Percentiles rank a stretch among this genome's conserved stretches.
phyloP scores from a whole-genome alignment of 2,888 invertebrate species.

The Ennomos quercinarius region DNA sequence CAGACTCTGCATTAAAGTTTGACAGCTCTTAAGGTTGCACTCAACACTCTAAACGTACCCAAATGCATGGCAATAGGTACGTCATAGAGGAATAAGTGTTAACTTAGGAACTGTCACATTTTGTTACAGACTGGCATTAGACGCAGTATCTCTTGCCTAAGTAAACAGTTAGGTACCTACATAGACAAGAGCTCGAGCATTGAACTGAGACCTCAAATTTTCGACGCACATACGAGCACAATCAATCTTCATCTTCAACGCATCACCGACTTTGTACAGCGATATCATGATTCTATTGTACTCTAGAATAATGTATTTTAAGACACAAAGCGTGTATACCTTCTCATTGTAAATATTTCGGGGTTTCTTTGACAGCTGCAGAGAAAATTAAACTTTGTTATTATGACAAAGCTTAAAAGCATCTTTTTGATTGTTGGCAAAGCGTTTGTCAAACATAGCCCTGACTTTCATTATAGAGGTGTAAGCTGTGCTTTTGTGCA shows the following conservation, averaged over 20 bases:
- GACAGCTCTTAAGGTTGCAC: too few relatives aligned
- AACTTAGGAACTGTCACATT: too few relatives aligned
- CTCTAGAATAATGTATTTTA: constrained; percentile 3
- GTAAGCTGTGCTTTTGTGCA: constrained; percentile 13
- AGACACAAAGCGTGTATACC: constrained; percentile 4
- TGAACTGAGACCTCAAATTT: constrained; percentile 52
- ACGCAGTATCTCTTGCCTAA: neutral
- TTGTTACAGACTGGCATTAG: too few relatives aligned
- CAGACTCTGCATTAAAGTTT: too few relatives aligned
- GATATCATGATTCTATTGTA: constrained; percentile 34
- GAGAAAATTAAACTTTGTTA: constrained; percentile 4
- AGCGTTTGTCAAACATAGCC: constrained; percentile 26
- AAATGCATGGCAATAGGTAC: too few relatives aligned
- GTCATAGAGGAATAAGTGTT: too few relatives aligned
- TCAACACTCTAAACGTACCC: too few relatives aligned
- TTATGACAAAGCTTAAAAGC: constrained; percentile 17
- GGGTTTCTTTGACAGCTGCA: neutral
- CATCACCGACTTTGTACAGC: constrained; percentile 41
- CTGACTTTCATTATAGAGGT: constrained; percentile 28
- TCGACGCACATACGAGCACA: constrained; percentile 32
- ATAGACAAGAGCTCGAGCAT: constrained; percentile 42
- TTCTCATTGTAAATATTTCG: constrained; percentile 13
- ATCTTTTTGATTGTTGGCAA: constrained; percentile 16
- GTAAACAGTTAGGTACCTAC: constrained; percentile 27
- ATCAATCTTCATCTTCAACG: constrained; percentile 55